A percentile compares a stretch with the other conserved stretches of the same genome.
These are phyloP conservation scores for Platycheirus albimanus DNA, from an alignment of 2,888 invertebrate genomes.

Conservation along the genomic window DNA sequence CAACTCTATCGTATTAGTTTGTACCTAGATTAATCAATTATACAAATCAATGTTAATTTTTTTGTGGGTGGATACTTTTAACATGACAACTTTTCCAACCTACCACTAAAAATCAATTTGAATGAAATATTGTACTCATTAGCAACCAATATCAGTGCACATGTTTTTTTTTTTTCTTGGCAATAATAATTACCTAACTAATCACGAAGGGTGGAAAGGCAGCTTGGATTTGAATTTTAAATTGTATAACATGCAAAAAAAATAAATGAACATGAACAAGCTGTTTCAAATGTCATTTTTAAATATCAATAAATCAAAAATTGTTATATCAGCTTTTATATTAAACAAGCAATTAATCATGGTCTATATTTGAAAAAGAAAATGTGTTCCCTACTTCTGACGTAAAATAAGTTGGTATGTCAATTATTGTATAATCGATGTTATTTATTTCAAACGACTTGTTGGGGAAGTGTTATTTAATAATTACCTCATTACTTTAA, in stretches of 20 bases:
- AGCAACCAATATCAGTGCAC: neutral
- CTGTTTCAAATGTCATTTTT: conserved; percentile 36
- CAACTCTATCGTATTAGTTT: too few relatives aligned
- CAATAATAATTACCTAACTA: neutral
- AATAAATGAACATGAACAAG: neutral
- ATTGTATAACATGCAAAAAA: neutral
- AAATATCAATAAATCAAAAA: conserved; percentile 24
- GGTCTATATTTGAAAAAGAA: neutral
- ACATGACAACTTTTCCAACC: neutral
- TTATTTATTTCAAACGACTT: too few relatives aligned
- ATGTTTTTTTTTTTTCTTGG: neutral
- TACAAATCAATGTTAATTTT: too few relatives aligned
- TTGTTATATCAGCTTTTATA: conserved; percentile 9
- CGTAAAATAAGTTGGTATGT: neutral
- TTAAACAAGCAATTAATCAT: conserved; percentile 26
- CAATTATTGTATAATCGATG: too few relatives aligned
- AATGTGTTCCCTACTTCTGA: conserved; percentile 7
- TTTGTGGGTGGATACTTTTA: neutral
- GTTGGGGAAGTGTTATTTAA: too few relatives aligned
- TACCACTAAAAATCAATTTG: conserved; percentile 2
- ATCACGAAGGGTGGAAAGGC: neutral
- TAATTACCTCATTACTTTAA: too few relatives aligned
- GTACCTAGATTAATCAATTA: too few relatives aligned
- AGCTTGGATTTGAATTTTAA: conserved; percentile 18
- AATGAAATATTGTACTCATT: conserved; percentile 20